Evolutionary conservation across 2,797 vertebrate genomes (phyloP), one percentile per base, ranked within the genome.

Genomic region (Carcharodon carcharias): DNA sequence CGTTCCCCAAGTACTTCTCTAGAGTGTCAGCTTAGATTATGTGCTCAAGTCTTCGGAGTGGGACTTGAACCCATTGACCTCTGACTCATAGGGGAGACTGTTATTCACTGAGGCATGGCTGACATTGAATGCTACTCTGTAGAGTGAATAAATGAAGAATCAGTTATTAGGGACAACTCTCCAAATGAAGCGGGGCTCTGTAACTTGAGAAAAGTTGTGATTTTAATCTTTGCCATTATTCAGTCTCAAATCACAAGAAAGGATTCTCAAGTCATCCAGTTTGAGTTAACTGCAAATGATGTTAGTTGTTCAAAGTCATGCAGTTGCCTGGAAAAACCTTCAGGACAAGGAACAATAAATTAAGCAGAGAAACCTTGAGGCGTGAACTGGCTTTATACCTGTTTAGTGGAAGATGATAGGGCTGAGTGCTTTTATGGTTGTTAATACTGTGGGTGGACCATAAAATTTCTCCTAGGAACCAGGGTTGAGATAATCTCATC

Each of bases 351-450:
- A 40, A 23, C 58, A 40, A 95, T 95, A 67, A 95, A 69, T 54
- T 16, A 23, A 92, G 89, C 56, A 92, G 12, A 92, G 35, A 65
- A 92, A 65, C 16, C 58, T 92, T 92, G 89, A 92, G 58, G 31
- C 58, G 9, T 63, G 58, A 92, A 18, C 58, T 23, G 58, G 35
- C 35, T 40, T 92, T 92, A 23, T 65, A 92, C 61, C 89, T 65
- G 16, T 40, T 40, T 92, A 92, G 40, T 92, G 89, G 89, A 92
- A 63, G 92, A 63, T 65, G 89, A 35, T 63, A 65, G 6, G 89
- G 58, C 58, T 92, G 89, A 92, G 35, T 63, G 89, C 58, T 92
- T 92, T 71, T 69, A 95, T 95, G 93, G 93, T 95, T 95, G 50
- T 69, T 95, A 95, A 71, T 95, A 28, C 45, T 95, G 67, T n/a